Base-by-base conservation (phyloP, 2,888 invertebrate genomes). In the Acronicta leporina region DNA sequence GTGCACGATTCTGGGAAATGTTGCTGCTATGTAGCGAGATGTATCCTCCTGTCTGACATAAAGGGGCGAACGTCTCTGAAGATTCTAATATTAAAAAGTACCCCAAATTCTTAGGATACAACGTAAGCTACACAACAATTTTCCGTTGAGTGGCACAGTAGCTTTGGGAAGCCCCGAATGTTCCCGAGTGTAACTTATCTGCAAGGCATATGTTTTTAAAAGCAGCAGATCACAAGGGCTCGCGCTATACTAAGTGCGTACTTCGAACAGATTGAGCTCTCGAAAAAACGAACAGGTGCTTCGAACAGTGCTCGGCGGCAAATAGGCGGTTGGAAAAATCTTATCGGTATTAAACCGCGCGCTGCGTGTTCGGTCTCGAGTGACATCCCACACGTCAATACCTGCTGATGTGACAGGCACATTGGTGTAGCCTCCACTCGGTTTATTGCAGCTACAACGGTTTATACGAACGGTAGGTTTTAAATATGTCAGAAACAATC, bases 251-350 rank as follows among this genome's bases (percentile, higher is more conserved):
- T 82, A 82, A 87, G 84, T 82, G 83, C 79, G 82, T 81, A 78
- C 83, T 86, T 77, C 61, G 70, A 82, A 76, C 84, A 86, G 85
- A 88, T 88, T 87, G 33, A 33, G 33, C 79, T 63, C 68, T 59
- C 63, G 73, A 87, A 89, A 92, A 89, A 90, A 78, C 55, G 51
- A 50, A 63, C 92, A 92, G 92, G 85, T 92, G 91, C 73, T 76
- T 58, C 61, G 59, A 79, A 72, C 79, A 81, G 74, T 80, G 66
- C 77, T 71, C 54, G 15, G 73, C 69, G 73, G 77, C 79, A 87
- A 90, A 87, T 88, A 85, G 83, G n/a, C n/a, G n/a, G 79, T 82
- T 84, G 87, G 85, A 90, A 91, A 66, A 91, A 90, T 88, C 75
- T 73, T 74, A 79, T 76, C 70, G 70, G 74, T 69, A 73, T 57